These are phyloP conservation scores for Hippolais icterina DNA, from an alignment of 2,113 vertebrate species.

Conservation along the genomic window DNA sequence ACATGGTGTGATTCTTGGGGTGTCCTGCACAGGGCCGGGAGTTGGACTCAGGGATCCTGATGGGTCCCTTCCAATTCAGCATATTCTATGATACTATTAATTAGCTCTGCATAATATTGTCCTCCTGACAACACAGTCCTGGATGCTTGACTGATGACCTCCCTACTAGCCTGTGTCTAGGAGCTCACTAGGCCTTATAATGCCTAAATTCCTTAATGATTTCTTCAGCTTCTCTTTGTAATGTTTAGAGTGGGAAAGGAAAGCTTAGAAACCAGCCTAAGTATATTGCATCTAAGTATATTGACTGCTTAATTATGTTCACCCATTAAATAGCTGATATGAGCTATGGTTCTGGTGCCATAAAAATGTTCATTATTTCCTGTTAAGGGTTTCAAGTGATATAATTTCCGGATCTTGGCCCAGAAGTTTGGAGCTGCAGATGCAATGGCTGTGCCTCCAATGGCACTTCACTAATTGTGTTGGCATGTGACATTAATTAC, in stretches of 20 bases:
- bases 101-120: neutral
- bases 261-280: neutral
- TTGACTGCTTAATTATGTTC: slow-evolving; percentile 24
- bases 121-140: neutral
- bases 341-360: neutral
- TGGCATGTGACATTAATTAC: slow-evolving; percentile 38
- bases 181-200: neutral
- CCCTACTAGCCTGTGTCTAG: neutral
- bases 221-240: neutral
- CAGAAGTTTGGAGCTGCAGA: slow-evolving; percentile 34
- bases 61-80: neutral
- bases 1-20: neutral
- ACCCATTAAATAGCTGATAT: neutral
- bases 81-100: neutral
- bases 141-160: neutral
- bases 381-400: slow-evolving; percentile 25
- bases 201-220: neutral
- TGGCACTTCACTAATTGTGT: slow-evolving; percentile 48
- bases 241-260: neutral
- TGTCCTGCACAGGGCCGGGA: neutral
- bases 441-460: neutral
- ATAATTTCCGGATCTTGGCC: slow-evolving; percentile 40
- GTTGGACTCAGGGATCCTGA: neutral
- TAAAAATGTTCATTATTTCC: slow-evolving; percentile 47
- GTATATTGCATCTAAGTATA: neutral